Conservation (phyloP, 1,140 invertebrate genomes). For the Ostrea edulis region DNA sequence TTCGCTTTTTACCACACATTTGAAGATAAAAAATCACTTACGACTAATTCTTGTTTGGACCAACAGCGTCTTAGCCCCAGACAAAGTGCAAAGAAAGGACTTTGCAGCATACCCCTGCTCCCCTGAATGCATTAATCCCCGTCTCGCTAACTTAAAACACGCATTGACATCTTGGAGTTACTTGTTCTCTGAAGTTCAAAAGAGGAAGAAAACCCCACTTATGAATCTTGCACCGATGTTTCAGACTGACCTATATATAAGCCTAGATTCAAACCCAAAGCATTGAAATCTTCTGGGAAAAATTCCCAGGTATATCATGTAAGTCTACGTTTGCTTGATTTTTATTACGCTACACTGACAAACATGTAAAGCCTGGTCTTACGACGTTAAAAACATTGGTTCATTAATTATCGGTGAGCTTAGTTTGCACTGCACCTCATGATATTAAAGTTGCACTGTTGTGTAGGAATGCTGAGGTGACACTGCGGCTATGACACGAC, state of each 20-base stretch:
- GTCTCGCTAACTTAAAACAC: not conserved
- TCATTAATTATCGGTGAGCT: not conserved
- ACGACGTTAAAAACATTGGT: too few relatives aligned
- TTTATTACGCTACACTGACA: not conserved
- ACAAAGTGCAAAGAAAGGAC: conserved; percentile 18
- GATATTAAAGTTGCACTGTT: not conserved
- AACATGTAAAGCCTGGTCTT: not conserved
- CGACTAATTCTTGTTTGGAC: conserved; percentile 32
- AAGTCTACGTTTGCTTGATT: not conserved
- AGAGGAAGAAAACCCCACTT: not conserved
- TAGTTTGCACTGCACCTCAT: not conserved
- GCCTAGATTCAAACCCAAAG: not conserved
- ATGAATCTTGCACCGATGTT: not conserved
- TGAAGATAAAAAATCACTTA: conserved; percentile 38
- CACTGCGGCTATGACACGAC: not conserved
- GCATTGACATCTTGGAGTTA: not conserved
- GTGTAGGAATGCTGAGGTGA: not conserved
- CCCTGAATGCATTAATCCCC: conserved; percentile 2
- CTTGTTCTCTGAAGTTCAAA: conserved; percentile 5
- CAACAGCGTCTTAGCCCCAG: conserved; percentile 8
- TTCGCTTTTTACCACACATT: conserved; percentile 37
- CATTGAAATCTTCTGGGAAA: not conserved
- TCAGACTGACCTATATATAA: not conserved
- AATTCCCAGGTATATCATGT: not conserved
- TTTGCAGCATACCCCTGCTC: not conserved